phyloP scores from a whole-genome alignment of 2,797 vertebrate species.

The Eutrigla gurnardus region DNA sequence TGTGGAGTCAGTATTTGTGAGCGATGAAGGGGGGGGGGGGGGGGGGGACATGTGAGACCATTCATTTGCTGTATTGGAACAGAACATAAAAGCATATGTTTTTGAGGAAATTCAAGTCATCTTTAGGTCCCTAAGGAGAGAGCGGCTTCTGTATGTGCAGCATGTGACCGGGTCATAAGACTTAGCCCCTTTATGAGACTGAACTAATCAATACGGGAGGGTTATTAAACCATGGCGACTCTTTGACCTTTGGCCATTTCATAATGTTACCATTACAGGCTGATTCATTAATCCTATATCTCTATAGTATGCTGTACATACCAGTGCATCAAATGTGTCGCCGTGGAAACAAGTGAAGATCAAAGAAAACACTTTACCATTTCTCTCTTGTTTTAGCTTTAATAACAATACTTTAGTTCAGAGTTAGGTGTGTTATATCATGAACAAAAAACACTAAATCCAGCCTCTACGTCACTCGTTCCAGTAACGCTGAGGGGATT shows the following conservation, averaged over 20 bases:
- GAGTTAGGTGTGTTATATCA: not conserved
- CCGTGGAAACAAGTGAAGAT: not conserved
- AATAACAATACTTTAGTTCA: not conserved
- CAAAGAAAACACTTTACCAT: not conserved
- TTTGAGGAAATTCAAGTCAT: not conserved
- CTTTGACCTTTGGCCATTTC: not conserved
- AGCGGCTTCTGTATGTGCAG: not conserved
- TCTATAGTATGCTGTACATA: not conserved
- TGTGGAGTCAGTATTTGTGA: constrained; percentile 49
- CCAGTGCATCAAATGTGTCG: not conserved
- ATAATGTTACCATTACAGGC: not conserved
- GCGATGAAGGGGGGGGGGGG: constrained; percentile 20
- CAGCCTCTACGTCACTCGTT: constrained; percentile 1
- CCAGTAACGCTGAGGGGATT: constrained; percentile 37
- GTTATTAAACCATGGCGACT: constrained; percentile 5
- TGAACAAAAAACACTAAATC: not conserved
- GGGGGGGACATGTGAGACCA: constrained; percentile 29
- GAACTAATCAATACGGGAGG: constrained; percentile 25
- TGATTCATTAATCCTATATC: not conserved
- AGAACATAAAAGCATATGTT: not conserved
- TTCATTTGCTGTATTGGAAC: constrained; percentile 57
- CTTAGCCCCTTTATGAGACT: not conserved
- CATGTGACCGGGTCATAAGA: constrained; percentile 32
- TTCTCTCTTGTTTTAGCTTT: not conserved
- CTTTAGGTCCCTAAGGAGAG: not conserved